Evolutionary conservation across 1,140 invertebrate genomes (phyloP).

Genomic region (Eumaeus atala): DNA sequence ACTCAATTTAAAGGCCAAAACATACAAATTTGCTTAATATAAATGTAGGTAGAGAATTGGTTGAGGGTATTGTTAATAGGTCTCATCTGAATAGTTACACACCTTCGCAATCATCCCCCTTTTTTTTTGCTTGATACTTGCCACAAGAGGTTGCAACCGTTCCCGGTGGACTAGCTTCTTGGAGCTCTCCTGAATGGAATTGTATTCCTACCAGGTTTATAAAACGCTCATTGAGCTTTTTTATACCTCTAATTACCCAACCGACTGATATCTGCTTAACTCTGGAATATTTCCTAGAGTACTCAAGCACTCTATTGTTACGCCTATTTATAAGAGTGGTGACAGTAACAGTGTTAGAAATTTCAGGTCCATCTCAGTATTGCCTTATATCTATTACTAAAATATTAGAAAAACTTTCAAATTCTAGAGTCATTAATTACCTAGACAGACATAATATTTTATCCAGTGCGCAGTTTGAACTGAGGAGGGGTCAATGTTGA

Average conservation of each 20-base stretch:
- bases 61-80: background rate
- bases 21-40: background rate
- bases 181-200: background rate
- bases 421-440: constrained; percentile 12
- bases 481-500: no score
- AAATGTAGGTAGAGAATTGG: background rate
- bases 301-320: background rate
- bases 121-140: background rate
- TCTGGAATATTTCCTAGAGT: background rate
- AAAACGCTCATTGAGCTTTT: background rate
- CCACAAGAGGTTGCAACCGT: background rate
- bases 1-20: background rate
- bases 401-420: no score
- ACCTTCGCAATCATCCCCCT: background rate
- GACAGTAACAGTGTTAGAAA: background rate
- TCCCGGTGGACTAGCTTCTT: background rate
- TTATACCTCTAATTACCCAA: background rate
- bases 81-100: background rate
- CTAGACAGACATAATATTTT: no score
- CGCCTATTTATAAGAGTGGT: background rate
- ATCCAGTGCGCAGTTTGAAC: no score
- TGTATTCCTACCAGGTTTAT: background rate
- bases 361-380: no score
- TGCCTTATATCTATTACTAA: no score
- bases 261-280: background rate